Conservation (phyloP, 2,888 invertebrate genomes). For the Ecliptopera silaceata region DNA sequence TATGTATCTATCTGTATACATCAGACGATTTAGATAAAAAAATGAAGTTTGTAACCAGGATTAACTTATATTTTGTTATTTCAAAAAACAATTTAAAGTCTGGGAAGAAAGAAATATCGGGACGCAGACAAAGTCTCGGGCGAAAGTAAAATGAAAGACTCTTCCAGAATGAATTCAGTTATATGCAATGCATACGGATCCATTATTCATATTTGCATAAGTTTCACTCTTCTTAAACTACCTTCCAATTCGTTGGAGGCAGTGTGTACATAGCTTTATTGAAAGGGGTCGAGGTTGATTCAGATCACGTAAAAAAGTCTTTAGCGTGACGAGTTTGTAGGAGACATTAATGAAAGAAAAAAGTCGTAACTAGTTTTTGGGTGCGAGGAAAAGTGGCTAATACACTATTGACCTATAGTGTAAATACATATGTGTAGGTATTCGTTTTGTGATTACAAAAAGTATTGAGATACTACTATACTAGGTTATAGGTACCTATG, state of each 20-base stretch:
- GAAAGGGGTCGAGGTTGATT: constrained; percentile 47
- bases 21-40: too few species aligned
- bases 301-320: constrained; percentile 47
- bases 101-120: too few species aligned
- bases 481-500: too few species aligned
- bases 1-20: too few species aligned
- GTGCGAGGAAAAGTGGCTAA: neutral
- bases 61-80: too few species aligned
- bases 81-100: too few species aligned
- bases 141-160: constrained; percentile 10
- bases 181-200: constrained; percentile 25
- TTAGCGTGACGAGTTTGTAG: constrained; percentile 50
- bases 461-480: too few species aligned
- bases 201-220: constrained; percentile 33
- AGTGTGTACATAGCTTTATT: constrained; percentile 40
- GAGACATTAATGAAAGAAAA: constrained; percentile 51
- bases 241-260: constrained; percentile 16
- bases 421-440: too few species aligned
- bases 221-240: constrained; percentile 29
- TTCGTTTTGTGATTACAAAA: too few species aligned
- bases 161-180: constrained; percentile 13
- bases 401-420: neutral
- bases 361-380: constrained; percentile 30
- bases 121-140: too few species aligned
- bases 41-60: too few species aligned